These are phyloP conservation scores for Platysternon megacephalum DNA, from an alignment of 2,113 vertebrate genomes.

Conservation along the genomic window DNA sequence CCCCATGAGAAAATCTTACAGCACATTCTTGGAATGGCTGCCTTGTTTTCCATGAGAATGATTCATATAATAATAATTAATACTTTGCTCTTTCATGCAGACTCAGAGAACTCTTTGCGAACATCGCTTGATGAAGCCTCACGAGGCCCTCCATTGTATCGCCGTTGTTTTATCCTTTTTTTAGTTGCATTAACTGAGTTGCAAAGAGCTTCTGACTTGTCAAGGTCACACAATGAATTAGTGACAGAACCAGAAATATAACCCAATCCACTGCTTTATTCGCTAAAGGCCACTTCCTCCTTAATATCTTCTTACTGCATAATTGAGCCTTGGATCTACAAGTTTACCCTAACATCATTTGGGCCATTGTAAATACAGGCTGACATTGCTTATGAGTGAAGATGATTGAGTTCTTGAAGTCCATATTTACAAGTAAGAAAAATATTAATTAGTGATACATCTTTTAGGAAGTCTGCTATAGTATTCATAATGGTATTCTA, in stretches of 20 bases:
- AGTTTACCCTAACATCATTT: background rate
- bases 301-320: background rate
- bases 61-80: background rate
- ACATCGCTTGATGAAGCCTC: background rate
- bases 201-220: background rate
- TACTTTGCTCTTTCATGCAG: background rate
- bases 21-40: background rate
- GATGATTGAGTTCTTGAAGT: background rate
- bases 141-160: background rate
- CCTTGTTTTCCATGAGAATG: background rate
- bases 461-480: background rate
- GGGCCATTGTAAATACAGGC: background rate
- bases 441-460: accelerated
- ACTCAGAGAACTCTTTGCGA: background rate
- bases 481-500: background rate
- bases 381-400: background rate
- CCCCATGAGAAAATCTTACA: background rate
- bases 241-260: background rate
- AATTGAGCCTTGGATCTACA: background rate
- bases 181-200: background rate
- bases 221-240: background rate
- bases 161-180: background rate
- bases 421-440: background rate
- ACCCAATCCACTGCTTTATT: too few relatives aligned
- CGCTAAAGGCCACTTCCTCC: background rate